Percentiles rank a stretch among this genome's conserved stretches.
phyloP scores from a whole-genome alignment of 2,888 invertebrate genomes.

The Leptopilina drosophilae region DNA sequence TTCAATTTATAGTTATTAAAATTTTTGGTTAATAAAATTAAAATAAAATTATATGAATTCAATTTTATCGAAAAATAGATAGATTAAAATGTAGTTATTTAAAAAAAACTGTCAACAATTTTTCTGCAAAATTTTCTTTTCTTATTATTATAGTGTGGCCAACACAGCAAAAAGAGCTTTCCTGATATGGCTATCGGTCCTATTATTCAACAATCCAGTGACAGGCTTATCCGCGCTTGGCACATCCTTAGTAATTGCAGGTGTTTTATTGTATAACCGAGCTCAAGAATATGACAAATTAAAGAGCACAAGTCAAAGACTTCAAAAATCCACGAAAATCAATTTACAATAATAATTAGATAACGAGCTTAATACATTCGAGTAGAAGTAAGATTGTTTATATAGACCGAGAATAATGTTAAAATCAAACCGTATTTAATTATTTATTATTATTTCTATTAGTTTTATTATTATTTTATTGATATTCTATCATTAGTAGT shows the following conservation, averaged over 20 bases:
- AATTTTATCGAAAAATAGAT: too few relatives aligned
- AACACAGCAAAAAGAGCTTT: conserved; percentile 89
- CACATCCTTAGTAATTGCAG: conserved; percentile 84
- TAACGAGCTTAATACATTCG: conserved; percentile 9
- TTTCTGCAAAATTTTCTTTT: not conserved
- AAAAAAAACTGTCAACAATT: too few relatives aligned
- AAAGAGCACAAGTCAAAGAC: conserved; percentile 65
- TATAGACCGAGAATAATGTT: conserved; percentile 1
- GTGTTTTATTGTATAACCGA: conserved; percentile 86
- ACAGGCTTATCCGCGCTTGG: conserved; percentile 86
- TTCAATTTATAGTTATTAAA: too few relatives aligned
- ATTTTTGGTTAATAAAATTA: too few relatives aligned
- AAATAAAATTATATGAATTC: too few relatives aligned
- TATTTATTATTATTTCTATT: not conserved
- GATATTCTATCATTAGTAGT: too few relatives aligned
- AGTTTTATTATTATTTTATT: too few relatives aligned
- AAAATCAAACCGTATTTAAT: conserved; percentile 14
- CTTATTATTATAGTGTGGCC: conserved; percentile 81
- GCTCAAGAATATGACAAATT: conserved; percentile 81
- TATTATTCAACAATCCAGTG: conserved; percentile 86
- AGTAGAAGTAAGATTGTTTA: conserved; percentile 29
- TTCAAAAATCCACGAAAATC: conserved; percentile 66
- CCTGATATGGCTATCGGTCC: conserved; percentile 86
- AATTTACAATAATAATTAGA: conserved; percentile 70
- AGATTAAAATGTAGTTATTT: too few relatives aligned